Percentiles rank a stretch among this genome's conserved stretches.
These are phyloP conservation scores for Saccopteryx leptura DNA, from an alignment of 2,113 vertebrate genomes.

Conservation along the genomic window DNA sequence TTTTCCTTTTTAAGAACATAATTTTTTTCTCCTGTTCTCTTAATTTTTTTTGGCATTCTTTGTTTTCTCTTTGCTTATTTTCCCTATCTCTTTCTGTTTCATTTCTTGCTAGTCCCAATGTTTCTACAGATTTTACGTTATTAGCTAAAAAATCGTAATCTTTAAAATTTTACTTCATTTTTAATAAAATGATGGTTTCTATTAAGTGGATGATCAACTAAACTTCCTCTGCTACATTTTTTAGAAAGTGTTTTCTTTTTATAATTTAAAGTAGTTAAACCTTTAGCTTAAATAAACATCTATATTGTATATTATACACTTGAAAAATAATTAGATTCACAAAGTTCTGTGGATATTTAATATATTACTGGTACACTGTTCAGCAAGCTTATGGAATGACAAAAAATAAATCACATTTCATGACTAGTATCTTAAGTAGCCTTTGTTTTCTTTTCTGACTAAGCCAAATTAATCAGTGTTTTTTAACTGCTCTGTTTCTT, in stretches of 20 bases:
- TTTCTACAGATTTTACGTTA: background rate
- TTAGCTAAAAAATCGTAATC: background rate
- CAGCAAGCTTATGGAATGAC: slow-evolving; percentile 63
- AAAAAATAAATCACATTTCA: slow-evolving; percentile 22
- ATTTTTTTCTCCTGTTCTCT: background rate
- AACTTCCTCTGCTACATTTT: background rate
- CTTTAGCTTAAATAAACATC: background rate
- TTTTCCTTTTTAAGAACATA: slow-evolving; percentile 37
- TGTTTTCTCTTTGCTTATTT: slow-evolving; percentile 40
- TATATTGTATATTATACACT: slow-evolving; percentile 20
- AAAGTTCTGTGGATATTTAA: slow-evolving; percentile 29
- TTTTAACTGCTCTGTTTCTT: slow-evolving; percentile 41
- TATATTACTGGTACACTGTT: slow-evolving; percentile 23
- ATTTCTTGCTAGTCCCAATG: background rate
- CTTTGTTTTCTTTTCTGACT: slow-evolving; percentile 63
- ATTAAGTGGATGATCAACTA: background rate
- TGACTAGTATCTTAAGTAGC: background rate
- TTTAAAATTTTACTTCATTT: slow-evolving; percentile 53
- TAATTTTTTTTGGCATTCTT: slow-evolving; percentile 37
- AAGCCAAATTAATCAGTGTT: slow-evolving; percentile 50
- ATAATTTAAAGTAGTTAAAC: background rate
- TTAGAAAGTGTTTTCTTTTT: slow-evolving; percentile 9
- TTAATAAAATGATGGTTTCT: slow-evolving; percentile 43
- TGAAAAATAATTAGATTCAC: slow-evolving; percentile 27
- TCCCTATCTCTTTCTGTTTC: slow-evolving; percentile 1